Conservation (phyloP, 2,888 invertebrate genomes). For the Diarsia mendica region DNA sequence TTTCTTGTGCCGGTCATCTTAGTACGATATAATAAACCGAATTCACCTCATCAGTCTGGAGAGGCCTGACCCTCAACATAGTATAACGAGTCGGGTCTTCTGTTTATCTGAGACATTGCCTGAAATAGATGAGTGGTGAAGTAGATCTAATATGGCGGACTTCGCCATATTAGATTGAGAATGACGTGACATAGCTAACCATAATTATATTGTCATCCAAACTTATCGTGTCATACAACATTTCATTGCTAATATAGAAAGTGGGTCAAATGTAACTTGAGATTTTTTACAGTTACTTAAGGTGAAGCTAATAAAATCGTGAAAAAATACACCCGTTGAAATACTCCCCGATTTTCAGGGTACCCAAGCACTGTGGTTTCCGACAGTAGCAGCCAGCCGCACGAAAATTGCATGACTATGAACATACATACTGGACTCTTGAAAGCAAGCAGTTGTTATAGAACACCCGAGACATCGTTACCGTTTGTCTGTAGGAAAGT, state of each 20-base stretch:
- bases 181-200: not conserved
- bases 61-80: no score
- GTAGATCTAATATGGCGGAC: no score
- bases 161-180: no score
- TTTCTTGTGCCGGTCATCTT: no score
- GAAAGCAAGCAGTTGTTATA: slow-evolving; percentile 33
- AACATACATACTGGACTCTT: slow-evolving; percentile 53
- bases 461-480: not conserved
- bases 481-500: slow-evolving; percentile 68
- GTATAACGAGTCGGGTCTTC: no score
- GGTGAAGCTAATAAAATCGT: not conserved
- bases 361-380: slow-evolving; percentile 32
- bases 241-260: no score
- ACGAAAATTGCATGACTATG: slow-evolving; percentile 59
- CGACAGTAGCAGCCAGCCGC: not conserved
- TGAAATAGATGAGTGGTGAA: no score
- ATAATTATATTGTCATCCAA: not conserved
- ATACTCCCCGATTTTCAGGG: slow-evolving; percentile 27
- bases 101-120: no score
- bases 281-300: not conserved
- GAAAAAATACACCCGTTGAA: not conserved
- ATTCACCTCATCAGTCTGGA: no score
- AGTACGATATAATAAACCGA: no score
- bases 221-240: no score
- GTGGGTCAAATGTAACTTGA: not conserved